phyloP scores from a whole-genome alignment of 2,797 vertebrate species.

The Oreortyx pictus region DNA sequence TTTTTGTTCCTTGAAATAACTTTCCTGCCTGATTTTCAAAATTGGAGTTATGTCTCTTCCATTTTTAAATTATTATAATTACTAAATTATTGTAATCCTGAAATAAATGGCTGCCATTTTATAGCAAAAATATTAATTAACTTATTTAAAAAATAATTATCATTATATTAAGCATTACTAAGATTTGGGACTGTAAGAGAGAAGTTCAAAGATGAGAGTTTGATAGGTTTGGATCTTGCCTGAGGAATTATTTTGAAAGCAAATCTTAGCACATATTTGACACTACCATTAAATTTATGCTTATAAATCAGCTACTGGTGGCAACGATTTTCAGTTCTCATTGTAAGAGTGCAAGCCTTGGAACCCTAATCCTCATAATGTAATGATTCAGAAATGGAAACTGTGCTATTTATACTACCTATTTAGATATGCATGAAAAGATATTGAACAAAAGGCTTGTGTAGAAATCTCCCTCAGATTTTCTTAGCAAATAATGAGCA shows the following conservation, averaged over 20 bases:
- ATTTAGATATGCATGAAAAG: constrained; percentile 34
- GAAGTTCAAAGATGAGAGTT: background rate
- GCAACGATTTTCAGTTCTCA: background rate
- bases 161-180: background rate
- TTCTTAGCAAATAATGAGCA: constrained; percentile 64
- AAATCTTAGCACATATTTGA: background rate
- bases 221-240: background rate
- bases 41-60: background rate
- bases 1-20: constrained; percentile 17
- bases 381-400: constrained; percentile 52
- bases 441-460: constrained; percentile 55
- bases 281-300: background rate
- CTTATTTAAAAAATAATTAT: background rate
- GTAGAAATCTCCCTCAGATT: constrained; percentile 38
- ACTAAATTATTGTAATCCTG: background rate
- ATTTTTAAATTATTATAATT: background rate
- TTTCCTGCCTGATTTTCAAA: background rate
- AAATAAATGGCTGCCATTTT: background rate
- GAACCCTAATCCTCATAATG: background rate
- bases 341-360: background rate
- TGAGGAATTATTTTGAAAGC: constrained; percentile 14
- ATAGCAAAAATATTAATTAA: background rate
- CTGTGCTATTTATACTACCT: constrained; percentile 22
- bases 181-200: background rate
- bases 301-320: background rate